phyloP scores from a whole-genome alignment of 1,140 invertebrate species.

The Subanguina moxae region DNA sequence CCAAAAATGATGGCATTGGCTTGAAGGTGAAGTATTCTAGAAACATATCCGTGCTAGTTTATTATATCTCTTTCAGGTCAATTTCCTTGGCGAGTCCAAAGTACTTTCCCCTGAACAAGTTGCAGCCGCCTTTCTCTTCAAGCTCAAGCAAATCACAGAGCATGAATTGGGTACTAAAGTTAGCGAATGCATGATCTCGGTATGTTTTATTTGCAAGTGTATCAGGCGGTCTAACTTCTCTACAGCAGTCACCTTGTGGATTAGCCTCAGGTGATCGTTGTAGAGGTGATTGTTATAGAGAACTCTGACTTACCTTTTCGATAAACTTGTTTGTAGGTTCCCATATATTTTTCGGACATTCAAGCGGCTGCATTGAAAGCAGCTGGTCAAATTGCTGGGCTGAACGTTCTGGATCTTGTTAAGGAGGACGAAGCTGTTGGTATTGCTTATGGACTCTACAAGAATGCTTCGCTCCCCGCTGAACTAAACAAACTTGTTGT shows the following conservation, averaged over 20 bases:
- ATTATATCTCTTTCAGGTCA: not conserved
- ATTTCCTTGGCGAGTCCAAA: constrained; percentile 77
- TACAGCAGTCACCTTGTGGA: no score
- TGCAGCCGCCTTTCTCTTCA: constrained; percentile 91
- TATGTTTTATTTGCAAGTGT: constrained; percentile 10
- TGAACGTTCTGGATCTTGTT: constrained; percentile 88
- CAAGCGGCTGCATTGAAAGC: constrained; percentile 87
- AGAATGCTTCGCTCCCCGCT: constrained; percentile 75
- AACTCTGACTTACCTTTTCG: no score
- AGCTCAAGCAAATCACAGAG: constrained; percentile 86
- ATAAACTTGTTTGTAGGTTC: constrained; percentile 62
- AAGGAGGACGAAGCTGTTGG: constrained; percentile 93
- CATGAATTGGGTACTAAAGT: constrained; percentile 72
- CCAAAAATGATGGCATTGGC: constrained; percentile 45
- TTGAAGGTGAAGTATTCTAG: constrained; percentile 64
- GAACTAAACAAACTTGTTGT: constrained; percentile 78
- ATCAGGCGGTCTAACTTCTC: not conserved
- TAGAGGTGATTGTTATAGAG: no score
- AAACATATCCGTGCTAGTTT: no score
- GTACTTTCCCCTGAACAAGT: constrained; percentile 89
- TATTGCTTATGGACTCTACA: constrained; percentile 91
- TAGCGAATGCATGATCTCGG: constrained; percentile 91
- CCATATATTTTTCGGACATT: constrained; percentile 85
- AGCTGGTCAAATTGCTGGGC: constrained; percentile 72
- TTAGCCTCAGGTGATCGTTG: no score